Base-by-base conservation (phyloP, 2,113 vertebrate species). In the Cyphomyrus plagiostoma region DNA sequence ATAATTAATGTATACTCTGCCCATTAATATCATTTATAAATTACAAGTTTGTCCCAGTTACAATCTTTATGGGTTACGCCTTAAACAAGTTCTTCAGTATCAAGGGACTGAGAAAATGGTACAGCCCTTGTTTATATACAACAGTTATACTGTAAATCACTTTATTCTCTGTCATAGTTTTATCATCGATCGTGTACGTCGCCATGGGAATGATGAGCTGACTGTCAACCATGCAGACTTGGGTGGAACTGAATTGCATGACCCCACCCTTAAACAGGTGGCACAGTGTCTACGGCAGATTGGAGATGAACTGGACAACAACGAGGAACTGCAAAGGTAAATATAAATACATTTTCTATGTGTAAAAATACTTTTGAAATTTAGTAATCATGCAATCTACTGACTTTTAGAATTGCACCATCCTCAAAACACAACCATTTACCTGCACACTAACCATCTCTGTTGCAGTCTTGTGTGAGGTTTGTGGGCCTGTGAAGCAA, bases 231-330 rank as follows among this genome's bases (percentile, higher is more conserved):
- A 95, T 62, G 87, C 91, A 49, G 94, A 96, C 90, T 93, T 94
- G 10, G 95, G 91, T 1, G 93, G 84, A 26, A 30, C 66, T 4
- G 95, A 96, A 88, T 92, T 95, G 66, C 91, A 88, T 46, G 95
- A 98, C 77, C 94, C 96, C 0, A 94, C 91, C 70, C 96, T 96
- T 30, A 98, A 97, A 93, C 95, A 92, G 48, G 95, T 98, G 2
- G 96, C 94, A n/a, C 93, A 94, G 52, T 98, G 96, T 91, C 95
- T 98, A 52, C 96, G 97, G 90, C 95, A 97, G 91, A 98, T 98
- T 4, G 98, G 97, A 62, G 98, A 98, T 2, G 97, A 98, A 13
- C 93, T 98, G 89, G 97, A 98, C 90, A 95, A 93, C 90, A 97
- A 98, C 88, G 66, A 91, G 1, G 96, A 98, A 48, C 95, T 98